A percentile compares a stretch with the other conserved stretches of the same genome.
Conservation (phyloP, 2,113 vertebrate genomes). For the Ailurus styani region DNA sequence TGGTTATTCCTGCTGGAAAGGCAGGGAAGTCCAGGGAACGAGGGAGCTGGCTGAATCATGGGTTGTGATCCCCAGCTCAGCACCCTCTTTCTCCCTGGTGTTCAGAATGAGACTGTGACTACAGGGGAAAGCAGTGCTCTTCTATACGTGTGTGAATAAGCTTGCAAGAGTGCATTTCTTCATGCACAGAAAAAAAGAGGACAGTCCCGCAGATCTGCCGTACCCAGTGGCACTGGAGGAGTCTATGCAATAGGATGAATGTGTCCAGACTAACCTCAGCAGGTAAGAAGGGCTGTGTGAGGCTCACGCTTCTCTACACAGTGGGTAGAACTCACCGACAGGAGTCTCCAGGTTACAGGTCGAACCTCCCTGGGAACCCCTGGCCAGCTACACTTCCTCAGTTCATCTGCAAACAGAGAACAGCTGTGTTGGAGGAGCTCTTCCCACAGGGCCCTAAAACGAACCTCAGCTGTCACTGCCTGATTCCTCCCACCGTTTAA, state of each 20-base stretch:
- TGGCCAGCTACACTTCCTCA: constrained; percentile 98
- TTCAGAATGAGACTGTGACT: not conserved
- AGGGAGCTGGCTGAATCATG: not conserved
- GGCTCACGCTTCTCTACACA: not conserved
- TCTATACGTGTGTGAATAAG: not conserved
- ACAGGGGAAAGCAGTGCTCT: not conserved
- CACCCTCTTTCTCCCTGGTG: not conserved
- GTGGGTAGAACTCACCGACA: constrained; percentile 86
- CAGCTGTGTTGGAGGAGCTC: not conserved
- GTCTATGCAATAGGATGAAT: not conserved
- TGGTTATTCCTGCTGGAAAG: not conserved
- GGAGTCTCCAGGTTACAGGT: constrained; percentile 96
- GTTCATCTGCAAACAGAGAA: constrained; percentile 90
- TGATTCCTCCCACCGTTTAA: not conserved
- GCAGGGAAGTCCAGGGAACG: not conserved
- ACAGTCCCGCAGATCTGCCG: not conserved
- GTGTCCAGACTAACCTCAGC: not conserved
- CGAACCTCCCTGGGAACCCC: constrained; percentile 96
- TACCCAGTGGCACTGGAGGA: not conserved
- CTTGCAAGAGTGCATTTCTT: not conserved
- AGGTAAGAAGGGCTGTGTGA: not conserved
- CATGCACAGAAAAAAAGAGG: not conserved
- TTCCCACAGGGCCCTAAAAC: not conserved
- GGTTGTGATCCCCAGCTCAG: not conserved
- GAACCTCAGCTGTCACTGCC: not conserved